phyloP scores from a whole-genome alignment of 2,888 invertebrate species.

The Lumbricus terrestris region DNA sequence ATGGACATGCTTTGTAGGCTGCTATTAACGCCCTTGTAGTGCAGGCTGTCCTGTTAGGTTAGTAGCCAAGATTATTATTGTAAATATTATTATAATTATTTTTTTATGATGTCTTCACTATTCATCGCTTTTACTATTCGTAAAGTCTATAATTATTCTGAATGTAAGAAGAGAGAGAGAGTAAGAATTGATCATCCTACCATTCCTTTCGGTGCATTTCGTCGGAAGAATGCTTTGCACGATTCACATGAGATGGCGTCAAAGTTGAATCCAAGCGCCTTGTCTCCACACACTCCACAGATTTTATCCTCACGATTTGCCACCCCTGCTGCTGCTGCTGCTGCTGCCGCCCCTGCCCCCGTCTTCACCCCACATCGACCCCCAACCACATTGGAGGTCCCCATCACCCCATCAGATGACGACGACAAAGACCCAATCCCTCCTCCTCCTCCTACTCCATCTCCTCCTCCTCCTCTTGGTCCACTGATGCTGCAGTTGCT shows the following conservation, averaged over 20 bases:
- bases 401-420: not conserved
- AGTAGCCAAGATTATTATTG: too few species aligned
- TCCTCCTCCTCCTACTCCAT: not conserved
- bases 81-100: too few species aligned
- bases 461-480: not conserved
- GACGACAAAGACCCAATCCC: not conserved
- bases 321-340: too few species aligned
- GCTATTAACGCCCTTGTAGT: too few species aligned
- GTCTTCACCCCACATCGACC: too few species aligned
- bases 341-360: too few species aligned
- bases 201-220: conserved; percentile 59
- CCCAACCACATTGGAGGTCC: not conserved
- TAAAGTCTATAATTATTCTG: too few species aligned
- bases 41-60: too few species aligned
- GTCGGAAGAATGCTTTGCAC: conserved; percentile 59
- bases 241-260: conserved; percentile 60
- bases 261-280: conserved; percentile 59
- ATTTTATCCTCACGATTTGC: conserved; percentile 52
- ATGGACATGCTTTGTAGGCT: too few species aligned
- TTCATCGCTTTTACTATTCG: too few species aligned
- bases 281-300: conserved; percentile 59
- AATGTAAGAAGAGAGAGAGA: too few species aligned
- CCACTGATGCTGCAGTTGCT: conserved; percentile 10
- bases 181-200: conserved; percentile 40
- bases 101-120: too few species aligned